phyloP scores from a whole-genome alignment of 2,888 invertebrate genomes.

The Polydrusus pterygomalis region DNA sequence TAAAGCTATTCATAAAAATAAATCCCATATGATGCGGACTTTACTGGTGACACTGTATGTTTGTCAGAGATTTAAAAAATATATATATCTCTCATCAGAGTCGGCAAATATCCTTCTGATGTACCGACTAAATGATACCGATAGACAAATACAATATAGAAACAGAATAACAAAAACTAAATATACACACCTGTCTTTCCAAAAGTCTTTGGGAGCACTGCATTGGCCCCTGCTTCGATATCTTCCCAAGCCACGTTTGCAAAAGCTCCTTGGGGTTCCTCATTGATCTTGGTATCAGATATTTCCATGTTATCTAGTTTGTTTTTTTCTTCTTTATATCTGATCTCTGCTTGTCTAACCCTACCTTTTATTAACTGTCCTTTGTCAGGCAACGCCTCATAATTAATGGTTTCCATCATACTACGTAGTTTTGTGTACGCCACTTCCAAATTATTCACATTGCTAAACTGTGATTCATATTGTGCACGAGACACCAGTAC shows the following conservation, averaged over 20 bases:
- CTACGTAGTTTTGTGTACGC: slow-evolving; percentile 56
- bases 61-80: too few species aligned
- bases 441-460: slow-evolving; percentile 52
- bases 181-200: slow-evolving; percentile 71
- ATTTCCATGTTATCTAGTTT: slow-evolving; percentile 75
- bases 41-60: too few species aligned
- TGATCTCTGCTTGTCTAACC: slow-evolving; percentile 63
- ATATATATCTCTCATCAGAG: too few species aligned
- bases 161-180: slow-evolving; percentile 58
- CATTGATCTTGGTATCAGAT: slow-evolving; percentile 61
- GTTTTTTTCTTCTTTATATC: slow-evolving; percentile 72
- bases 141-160: too few species aligned
- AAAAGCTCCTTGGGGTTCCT: neutral
- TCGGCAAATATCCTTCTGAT: too few species aligned
- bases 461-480: slow-evolving; percentile 37
- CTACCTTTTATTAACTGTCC: slow-evolving; percentile 75
- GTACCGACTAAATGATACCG: too few species aligned
- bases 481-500: slow-evolving; percentile 15
- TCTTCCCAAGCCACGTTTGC: slow-evolving; percentile 72
- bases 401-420: slow-evolving; percentile 64
- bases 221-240: slow-evolving; percentile 73
- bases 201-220: slow-evolving; percentile 76
- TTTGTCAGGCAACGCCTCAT: slow-evolving; percentile 77
- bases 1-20: too few species aligned
- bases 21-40: too few species aligned